Percentiles rank a stretch among this genome's conserved stretches.
These are phyloP conservation scores for Girardia tigrina DNA, from an alignment of 2,888 invertebrate genomes.

Conservation along the genomic window DNA sequence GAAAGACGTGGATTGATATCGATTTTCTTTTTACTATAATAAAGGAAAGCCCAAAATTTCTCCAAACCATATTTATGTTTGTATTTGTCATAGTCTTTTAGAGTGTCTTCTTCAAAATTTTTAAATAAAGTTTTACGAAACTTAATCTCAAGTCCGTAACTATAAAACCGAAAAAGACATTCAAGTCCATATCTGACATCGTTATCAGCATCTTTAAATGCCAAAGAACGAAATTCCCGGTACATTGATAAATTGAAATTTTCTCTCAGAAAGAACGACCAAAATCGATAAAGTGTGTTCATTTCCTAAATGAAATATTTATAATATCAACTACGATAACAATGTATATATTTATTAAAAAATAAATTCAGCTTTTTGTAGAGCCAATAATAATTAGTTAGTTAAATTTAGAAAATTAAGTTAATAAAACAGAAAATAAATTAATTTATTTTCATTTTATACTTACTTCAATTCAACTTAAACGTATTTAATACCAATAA, in stretches of 20 bases:
- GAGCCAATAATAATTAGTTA: too few relatives aligned
- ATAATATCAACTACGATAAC: too few relatives aligned
- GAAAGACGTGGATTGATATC: conserved; percentile 29
- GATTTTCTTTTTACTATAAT: conserved; percentile 58
- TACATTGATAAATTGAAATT: conserved; percentile 97
- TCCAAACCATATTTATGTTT: conserved; percentile 91
- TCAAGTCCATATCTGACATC: conserved; percentile 67
- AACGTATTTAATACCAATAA: too few relatives aligned
- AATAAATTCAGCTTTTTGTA: too few relatives aligned
- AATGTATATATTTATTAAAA: too few relatives aligned
- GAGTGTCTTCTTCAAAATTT: conserved; percentile 78
- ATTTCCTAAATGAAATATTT: too few relatives aligned
- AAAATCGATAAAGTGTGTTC: conserved; percentile 97
- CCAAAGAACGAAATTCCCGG: conserved; percentile 75
- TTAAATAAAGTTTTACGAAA: conserved; percentile 84
- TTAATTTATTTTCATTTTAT: too few relatives aligned
- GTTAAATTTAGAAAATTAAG: too few relatives aligned
- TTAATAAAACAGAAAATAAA: too few relatives aligned
- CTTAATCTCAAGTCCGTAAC: conserved; percentile 86
- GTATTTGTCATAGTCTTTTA: conserved; percentile 67
- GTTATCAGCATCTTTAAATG: conserved; percentile 77
- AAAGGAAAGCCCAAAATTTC: conserved; percentile 97
- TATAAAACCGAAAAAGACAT: conserved; percentile 79
- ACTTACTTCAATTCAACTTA: too few relatives aligned
- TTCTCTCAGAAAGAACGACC: conserved; percentile 96